Evolutionary conservation across 2,113 vertebrate species (phyloP).

Genomic region (Colaptes auratus): DNA sequence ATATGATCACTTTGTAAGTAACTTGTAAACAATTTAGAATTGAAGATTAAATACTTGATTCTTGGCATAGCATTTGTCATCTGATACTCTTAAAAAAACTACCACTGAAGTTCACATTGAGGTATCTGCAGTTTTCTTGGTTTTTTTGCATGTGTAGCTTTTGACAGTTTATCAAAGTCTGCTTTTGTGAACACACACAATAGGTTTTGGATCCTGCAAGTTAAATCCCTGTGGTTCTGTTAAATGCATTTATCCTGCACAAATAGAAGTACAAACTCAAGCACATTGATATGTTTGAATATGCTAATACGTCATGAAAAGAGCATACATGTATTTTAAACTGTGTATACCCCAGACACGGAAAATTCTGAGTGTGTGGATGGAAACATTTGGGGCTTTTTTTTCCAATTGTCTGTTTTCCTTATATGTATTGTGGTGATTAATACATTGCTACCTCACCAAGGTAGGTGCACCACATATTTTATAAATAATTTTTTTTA

Average conservation of each 20-base stretch:
- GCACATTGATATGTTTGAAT: background rate
- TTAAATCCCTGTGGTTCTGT: background rate
- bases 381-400: background rate
- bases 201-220: background rate
- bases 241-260: background rate
- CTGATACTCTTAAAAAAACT: background rate
- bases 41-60: background rate
- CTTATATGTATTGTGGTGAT: background rate
- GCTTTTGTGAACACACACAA: background rate
- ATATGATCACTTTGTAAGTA: conserved; percentile 34
- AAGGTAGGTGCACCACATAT: background rate
- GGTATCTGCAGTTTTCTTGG: background rate
- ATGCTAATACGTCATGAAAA: background rate
- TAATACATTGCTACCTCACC: background rate
- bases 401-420: no score
- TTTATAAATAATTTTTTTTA: background rate
- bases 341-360: background rate
- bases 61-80: background rate
- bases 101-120: background rate
- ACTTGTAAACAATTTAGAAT: background rate
- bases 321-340: rapidly evolving
- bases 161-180: background rate
- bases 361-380: background rate
- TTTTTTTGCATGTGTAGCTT: background rate
- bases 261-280: background rate